Conservation (phyloP, 2,113 vertebrate genomes). For the Brachyhypopomus occidentalis region DNA sequence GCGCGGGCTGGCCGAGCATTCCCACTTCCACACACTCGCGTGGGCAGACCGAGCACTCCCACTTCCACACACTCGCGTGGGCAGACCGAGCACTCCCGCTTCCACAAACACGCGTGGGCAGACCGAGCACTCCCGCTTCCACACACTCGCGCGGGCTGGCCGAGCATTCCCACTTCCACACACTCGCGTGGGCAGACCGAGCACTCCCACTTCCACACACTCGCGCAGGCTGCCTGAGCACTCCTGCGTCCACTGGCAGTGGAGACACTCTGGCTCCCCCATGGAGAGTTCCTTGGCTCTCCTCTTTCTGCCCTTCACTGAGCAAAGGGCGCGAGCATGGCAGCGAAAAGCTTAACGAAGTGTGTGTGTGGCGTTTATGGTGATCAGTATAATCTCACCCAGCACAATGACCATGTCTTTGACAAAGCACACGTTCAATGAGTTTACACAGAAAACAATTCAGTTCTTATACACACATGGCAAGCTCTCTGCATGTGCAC, state of each 20-base stretch:
- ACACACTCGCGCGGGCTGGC: constrained; percentile 60
- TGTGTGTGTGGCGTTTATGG: constrained; percentile 45
- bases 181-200: neutral
- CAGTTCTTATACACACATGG: neutral
- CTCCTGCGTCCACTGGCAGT: constrained; percentile 73
- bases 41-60: neutral
- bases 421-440: constrained; percentile 53
- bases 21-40: neutral
- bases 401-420: constrained; percentile 69
- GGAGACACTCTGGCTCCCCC: constrained; percentile 72
- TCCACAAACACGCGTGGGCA: neutral
- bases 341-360: constrained; percentile 14
- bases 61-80: constrained; percentile 58
- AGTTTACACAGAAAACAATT: constrained; percentile 15
- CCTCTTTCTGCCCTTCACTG: constrained; percentile 71
- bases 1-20: constrained; percentile 52
- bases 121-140: no score
- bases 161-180: no score
- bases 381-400: constrained; percentile 68
- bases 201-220: constrained; percentile 40
- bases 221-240: constrained; percentile 63
- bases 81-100: no score
- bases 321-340: constrained; percentile 37
- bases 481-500: neutral
- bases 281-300: constrained; percentile 64